Conservation (phyloP, 2,113 vertebrate species). For the Calyptomena viridis region DNA sequence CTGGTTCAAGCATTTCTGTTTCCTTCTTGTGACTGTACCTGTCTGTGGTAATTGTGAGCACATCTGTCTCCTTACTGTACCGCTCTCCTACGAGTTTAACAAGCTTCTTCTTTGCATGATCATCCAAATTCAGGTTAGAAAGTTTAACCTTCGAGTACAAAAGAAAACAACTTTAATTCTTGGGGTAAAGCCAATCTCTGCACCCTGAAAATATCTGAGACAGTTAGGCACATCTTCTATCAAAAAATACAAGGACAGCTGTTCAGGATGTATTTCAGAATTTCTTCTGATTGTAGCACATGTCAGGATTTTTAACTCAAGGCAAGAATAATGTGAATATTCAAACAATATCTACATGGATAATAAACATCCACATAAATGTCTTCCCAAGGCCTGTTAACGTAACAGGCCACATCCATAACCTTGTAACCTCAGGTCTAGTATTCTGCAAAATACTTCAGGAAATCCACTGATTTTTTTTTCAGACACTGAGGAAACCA, state of each 20-base stretch:
- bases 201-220: neutral
- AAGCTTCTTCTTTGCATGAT: conserved; percentile 91
- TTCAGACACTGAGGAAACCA: neutral
- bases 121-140: conserved; percentile 89
- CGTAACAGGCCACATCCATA: no score
- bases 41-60: conserved; percentile 86
- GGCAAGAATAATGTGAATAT: neutral
- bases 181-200: neutral
- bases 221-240: neutral
- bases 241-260: neutral
- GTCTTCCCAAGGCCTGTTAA: neutral
- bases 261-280: neutral
- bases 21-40: conserved; percentile 71
- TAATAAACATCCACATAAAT: neutral
- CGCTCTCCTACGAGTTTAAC: conserved; percentile 86
- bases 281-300: neutral
- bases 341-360: neutral
- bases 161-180: neutral
- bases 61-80: conserved; percentile 83
- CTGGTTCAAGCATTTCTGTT: neutral
- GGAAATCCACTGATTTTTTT: neutral
- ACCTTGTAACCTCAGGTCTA: neutral
- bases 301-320: neutral
- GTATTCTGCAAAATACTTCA: neutral
- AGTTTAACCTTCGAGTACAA: conserved; percentile 83